Evolutionary conservation across 1,140 invertebrate species (phyloP).

Genomic region (Ostrea edulis): DNA sequence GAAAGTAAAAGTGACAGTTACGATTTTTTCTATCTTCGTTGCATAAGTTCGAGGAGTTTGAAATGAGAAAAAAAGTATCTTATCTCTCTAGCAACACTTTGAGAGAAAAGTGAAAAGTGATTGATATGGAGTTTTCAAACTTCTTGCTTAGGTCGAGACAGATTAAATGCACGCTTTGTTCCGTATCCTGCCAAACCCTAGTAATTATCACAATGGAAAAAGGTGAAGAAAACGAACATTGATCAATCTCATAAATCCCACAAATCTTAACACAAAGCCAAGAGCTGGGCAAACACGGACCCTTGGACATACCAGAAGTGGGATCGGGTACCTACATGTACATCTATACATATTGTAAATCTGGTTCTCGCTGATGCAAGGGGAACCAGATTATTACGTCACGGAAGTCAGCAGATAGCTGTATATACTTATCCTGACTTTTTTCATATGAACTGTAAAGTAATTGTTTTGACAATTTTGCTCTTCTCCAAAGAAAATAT

Average conservation of each 20-base stretch:
- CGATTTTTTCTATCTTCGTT: background rate
- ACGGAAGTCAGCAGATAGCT: background rate
- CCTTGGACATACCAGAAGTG: too few species aligned
- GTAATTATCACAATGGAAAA: background rate
- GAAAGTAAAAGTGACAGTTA: slow-evolving; percentile 27
- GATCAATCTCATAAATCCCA: too few species aligned
- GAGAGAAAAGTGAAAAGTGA: background rate
- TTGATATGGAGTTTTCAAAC: background rate
- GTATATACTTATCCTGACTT: background rate
- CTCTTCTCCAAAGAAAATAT: background rate
- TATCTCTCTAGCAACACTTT: slow-evolving; percentile 4
- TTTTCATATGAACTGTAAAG: background rate
- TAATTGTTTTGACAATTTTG: slow-evolving; percentile 33
- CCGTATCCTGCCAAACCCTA: background rate
- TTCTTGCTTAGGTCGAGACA: background rate
- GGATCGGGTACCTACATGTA: too few species aligned
- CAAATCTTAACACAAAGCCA: too few species aligned
- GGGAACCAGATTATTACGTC: background rate
- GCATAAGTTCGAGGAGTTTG: background rate
- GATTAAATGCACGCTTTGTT: background rate
- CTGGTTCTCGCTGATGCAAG: background rate
- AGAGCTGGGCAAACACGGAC: too few species aligned
- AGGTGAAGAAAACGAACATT: too few species aligned
- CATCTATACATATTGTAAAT: background rate
- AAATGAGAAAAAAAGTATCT: background rate